These are phyloP conservation scores for Pipa parva DNA, from an alignment of 2,113 vertebrate species.

Conservation along the genomic window DNA sequence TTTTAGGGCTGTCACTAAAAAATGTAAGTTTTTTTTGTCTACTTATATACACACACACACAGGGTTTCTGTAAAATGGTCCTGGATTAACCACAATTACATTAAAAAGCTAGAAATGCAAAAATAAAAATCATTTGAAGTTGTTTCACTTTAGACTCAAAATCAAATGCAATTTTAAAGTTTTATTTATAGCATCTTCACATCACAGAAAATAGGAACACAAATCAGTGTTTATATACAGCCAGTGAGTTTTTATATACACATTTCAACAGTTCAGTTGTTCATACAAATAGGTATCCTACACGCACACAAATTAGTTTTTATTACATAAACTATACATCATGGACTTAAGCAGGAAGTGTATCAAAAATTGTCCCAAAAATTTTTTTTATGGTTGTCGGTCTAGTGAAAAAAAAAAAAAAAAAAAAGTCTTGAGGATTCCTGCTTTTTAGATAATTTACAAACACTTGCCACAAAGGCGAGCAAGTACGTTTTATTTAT, in stretches of 20 bases:
- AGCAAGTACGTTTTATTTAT: constrained; percentile 67
- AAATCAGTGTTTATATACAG: neutral
- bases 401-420: constrained; percentile 58
- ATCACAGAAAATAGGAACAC: neutral
- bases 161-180: too few relatives aligned
- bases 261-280: neutral
- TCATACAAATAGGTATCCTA: neutral
- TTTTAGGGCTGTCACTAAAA: too few relatives aligned
- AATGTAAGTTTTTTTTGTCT: too few relatives aligned
- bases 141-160: too few relatives aligned
- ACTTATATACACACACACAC: too few relatives aligned
- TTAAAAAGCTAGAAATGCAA: too few relatives aligned
- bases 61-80: too few relatives aligned
- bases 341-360: constrained; percentile 11
- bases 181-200: neutral
- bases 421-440: constrained; percentile 25
- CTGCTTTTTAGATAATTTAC: constrained; percentile 55
- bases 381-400: constrained; percentile 62
- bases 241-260: neutral
- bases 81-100: too few relatives aligned
- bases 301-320: neutral
- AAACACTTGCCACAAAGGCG: constrained; percentile 71
- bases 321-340: constrained; percentile 20
- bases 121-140: too few relatives aligned
- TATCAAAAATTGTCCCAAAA: constrained; percentile 12